A percentile compares a stretch with the other conserved stretches of the same genome.
Conservation (phyloP, 2,888 invertebrate genomes). For the Papilio demoleus region DNA sequence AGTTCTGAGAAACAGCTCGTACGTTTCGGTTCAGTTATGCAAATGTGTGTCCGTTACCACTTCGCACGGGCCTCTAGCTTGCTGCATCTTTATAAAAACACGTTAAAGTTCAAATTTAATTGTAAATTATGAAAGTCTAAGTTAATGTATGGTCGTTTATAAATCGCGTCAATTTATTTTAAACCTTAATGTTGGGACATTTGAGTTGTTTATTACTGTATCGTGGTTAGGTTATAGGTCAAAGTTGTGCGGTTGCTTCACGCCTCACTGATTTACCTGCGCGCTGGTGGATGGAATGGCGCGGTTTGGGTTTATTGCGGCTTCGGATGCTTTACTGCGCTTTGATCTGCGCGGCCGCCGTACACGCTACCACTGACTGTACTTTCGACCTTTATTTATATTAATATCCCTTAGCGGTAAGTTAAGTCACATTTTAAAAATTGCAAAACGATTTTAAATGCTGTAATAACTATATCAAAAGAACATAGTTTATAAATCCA, state of each 20-base stretch:
- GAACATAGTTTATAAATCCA: too few species aligned
- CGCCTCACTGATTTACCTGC: conserved; percentile 49
- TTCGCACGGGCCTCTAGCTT: conserved; percentile 33
- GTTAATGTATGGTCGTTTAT: conserved; percentile 18
- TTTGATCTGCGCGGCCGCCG: conserved; percentile 30
- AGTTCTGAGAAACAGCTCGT: conserved; percentile 31
- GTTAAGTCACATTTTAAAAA: background rate
- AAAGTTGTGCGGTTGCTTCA: conserved; percentile 43
- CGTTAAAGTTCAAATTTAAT: too few species aligned
- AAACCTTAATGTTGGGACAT: background rate
- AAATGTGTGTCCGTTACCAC: conserved; percentile 44
- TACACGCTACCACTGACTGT: conserved; percentile 26
- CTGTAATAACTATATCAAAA: too few species aligned
- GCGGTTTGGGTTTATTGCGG: conserved; percentile 42
- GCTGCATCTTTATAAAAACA: too few species aligned
- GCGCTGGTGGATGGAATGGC: conserved; percentile 42
- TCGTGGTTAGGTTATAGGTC: background rate
- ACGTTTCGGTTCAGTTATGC: conserved; percentile 42
- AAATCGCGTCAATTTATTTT: conserved; percentile 10
- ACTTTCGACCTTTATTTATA: conserved; percentile 24
- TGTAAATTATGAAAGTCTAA: too few species aligned
- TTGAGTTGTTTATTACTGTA: conserved; percentile 13
- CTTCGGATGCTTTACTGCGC: conserved; percentile 18
- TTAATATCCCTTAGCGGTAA: background rate
- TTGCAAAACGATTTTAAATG: background rate